phyloP scores from a whole-genome alignment of 2,888 invertebrate species.

The Dinocampus coccinellae region DNA sequence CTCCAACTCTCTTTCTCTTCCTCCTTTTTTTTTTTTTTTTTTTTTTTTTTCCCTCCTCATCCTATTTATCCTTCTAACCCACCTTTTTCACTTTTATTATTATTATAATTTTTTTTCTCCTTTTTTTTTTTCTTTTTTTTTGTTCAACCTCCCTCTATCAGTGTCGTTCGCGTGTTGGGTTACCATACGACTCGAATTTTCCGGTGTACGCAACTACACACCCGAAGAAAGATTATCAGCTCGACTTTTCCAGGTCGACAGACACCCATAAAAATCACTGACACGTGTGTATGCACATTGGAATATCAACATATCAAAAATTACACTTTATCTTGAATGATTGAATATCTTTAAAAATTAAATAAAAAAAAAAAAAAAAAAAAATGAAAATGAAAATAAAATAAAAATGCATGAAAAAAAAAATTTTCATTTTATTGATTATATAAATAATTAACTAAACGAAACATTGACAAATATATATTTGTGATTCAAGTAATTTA shows the following conservation, averaged over 20 bases:
- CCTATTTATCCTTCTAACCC: constrained; percentile 5
- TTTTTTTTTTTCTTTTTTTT: neutral
- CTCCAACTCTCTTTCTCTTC: neutral
- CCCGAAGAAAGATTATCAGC: constrained; percentile 17
- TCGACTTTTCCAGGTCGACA: constrained; percentile 30
- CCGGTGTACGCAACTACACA: constrained; percentile 27
- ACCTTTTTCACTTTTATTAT: neutral
- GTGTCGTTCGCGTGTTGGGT: neutral
- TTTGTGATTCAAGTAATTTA: neutral
- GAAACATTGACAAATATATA: neutral
- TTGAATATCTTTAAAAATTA: too few species aligned
- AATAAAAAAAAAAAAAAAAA: too few species aligned
- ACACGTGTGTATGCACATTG: constrained; percentile 1
- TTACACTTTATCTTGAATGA: neutral
- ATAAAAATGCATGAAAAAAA: too few species aligned
- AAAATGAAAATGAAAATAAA: too few species aligned
- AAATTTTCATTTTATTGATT: neutral
- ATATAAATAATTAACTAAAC: neutral
- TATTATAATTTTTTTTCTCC: neutral
- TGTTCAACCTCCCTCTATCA: neutral
- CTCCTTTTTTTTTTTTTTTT: neutral
- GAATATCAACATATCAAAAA: too few species aligned
- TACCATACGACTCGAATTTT: constrained; percentile 35
- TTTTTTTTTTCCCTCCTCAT: neutral
- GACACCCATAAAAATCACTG: constrained; percentile 30